Conservation (phyloP, 2,797 vertebrate species). For the Liparis tanakae region DNA sequence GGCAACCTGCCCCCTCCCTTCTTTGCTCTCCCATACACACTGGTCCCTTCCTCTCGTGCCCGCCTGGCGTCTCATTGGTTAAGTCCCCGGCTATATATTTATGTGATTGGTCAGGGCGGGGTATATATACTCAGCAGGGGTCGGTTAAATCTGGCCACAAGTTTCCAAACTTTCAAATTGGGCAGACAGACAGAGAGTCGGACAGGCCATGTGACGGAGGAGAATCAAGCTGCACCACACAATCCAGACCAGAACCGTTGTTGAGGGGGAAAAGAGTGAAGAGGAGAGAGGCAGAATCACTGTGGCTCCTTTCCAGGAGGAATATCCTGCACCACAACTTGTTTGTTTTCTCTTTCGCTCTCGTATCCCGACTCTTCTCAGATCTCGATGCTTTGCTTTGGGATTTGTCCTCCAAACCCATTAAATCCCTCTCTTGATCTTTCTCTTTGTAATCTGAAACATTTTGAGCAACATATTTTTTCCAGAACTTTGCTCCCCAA, state of each 20-base stretch:
- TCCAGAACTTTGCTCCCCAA: slow-evolving; percentile 63
- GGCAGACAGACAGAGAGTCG: slow-evolving; percentile 59
- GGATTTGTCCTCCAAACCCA: slow-evolving; percentile 60
- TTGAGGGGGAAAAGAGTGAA: slow-evolving; percentile 31
- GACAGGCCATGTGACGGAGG: slow-evolving; percentile 57
- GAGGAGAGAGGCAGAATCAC: slow-evolving; percentile 57
- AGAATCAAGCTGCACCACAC: slow-evolving; percentile 57
- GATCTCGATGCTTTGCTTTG: slow-evolving; percentile 75
- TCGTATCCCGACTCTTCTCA: slow-evolving; percentile 53
- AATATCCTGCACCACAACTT: slow-evolving; percentile 60
- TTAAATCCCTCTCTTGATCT: slow-evolving; percentile 42
- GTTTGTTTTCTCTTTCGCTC: slow-evolving; percentile 57
- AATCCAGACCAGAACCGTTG: slow-evolving; percentile 64
- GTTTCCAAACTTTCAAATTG: slow-evolving; percentile 79
- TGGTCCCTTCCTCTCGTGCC: slow-evolving; percentile 57
- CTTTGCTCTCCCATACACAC: slow-evolving; percentile 36
- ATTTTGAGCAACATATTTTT: slow-evolving; percentile 28
- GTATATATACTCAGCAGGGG: slow-evolving; percentile 87
- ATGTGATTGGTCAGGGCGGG: slow-evolving; percentile 85
- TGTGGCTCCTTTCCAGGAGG: slow-evolving; percentile 57
- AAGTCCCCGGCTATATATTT: slow-evolving; percentile 57
- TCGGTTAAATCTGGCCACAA: slow-evolving; percentile 84
- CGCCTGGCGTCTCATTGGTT: slow-evolving; percentile 74
- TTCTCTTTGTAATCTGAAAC: slow-evolving; percentile 32
- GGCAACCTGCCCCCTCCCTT: slow-evolving; percentile 33